Base-by-base conservation (phyloP, 2,113 vertebrate species). In the Abramis brama region DNA sequence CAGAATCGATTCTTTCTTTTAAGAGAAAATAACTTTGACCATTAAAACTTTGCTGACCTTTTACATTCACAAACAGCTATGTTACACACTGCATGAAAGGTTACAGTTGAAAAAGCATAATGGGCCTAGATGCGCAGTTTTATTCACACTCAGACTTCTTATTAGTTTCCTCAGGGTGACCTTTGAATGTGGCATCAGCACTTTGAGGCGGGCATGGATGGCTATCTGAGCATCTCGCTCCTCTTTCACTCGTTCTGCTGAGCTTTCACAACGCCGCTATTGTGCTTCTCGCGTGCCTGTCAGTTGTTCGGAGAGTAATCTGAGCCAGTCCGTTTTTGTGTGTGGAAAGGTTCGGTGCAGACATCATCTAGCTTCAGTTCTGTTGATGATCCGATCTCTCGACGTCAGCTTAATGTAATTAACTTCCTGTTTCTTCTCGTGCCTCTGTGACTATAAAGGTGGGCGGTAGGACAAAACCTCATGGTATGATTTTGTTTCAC, bases 141-240 rank as follows among this genome's bases (percentile, higher is more conserved):
- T 57, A 57, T 57, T 55, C 52, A 23, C 55, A 9, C 19, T 57
- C 55, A 21, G 55, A 21, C 33, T 60, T 39, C 23, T 60, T 12
- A 15, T n/a, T 43, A 15, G 57, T 57, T 57, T 57, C 33, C 50
- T 50, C 60, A 25, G 52, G 70, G 86, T 87, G 83, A 87, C 86
- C 83, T 75, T 75, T 87, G 17, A 80, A 57, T 64, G 85, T 52
- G 30, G 71, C 33, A 60, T 89, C 86, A 74, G 83, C 83, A 66
- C 43, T 74, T 75, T 50, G 73, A 39, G 33, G 79, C 23, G 60
- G 60, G 82, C 52, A 68, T 52, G 17, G 60, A 68, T 52, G 17
- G 60, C 59, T 52, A 87, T 82, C 79, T 68, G 59, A 81, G 71
- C 83, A 79, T 87, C 85, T 85, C 82, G 79, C 87, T 86, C 55